These are phyloP conservation scores for Bos indicus DNA, from an alignment of 2,113 vertebrate genomes.

Conservation along the genomic window DNA sequence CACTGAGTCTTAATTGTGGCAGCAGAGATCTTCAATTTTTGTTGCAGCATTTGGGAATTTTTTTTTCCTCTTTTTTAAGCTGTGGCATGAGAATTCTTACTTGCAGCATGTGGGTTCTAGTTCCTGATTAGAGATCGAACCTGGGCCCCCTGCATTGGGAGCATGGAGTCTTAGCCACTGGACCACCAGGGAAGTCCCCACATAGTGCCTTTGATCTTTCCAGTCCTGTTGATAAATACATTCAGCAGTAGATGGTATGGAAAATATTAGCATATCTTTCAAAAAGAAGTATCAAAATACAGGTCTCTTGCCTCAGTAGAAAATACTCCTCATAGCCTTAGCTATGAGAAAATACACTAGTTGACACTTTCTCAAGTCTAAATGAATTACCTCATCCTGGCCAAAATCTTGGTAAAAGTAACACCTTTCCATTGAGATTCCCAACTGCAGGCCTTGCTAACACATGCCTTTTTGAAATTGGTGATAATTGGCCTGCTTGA, in stretches of 20 bases:
- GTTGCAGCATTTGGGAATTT: neutral
- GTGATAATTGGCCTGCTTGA: neutral
- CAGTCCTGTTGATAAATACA: neutral
- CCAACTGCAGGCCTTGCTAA: neutral
- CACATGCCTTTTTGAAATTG: neutral
- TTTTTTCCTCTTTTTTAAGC: neutral
- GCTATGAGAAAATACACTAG: neutral
- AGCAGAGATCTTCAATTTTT: neutral
- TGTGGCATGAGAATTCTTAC: neutral
- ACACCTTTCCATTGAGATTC: neutral
- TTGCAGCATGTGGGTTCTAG: neutral
- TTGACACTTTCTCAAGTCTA: neutral
- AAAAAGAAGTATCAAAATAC: neutral
- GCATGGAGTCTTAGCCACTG: neutral
- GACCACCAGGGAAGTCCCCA: neutral
- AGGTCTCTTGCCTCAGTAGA: neutral
- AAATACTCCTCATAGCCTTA: neutral
- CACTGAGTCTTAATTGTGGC: neutral
- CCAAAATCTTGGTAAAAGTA: neutral
- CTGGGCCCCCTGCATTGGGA: neutral
- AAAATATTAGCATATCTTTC: neutral
- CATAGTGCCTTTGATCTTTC: neutral
- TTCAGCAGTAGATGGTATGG: neutral
- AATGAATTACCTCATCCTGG: neutral
- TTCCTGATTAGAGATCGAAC: neutral